A percentile compares a stretch with the other conserved stretches of the same genome.
These are phyloP conservation scores for Aelia acuminata DNA, from an alignment of 2,888 invertebrate species.

Conservation along the genomic window DNA sequence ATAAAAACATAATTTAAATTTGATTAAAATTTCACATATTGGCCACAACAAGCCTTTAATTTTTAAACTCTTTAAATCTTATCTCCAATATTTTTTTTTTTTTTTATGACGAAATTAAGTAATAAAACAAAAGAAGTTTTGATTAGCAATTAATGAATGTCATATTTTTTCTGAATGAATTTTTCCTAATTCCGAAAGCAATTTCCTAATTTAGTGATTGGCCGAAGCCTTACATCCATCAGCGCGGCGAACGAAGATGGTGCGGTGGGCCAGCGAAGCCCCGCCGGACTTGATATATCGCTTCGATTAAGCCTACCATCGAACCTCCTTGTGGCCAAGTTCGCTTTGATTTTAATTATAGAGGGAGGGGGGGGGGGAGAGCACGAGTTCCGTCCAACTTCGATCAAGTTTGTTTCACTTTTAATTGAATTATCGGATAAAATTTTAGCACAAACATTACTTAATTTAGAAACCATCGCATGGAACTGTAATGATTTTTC, in stretches of 20 bases:
- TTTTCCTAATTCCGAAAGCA: neutral
- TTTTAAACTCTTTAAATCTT: no score
- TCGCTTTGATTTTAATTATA: slow-evolving; percentile 6
- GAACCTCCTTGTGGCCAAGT: neutral
- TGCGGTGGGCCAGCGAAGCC: neutral
- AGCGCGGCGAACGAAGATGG: neutral
- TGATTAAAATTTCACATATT: no score
- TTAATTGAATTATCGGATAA: slow-evolving; percentile 11
- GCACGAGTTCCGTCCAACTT: neutral
- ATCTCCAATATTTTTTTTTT: no score
- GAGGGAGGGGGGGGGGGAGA: neutral
- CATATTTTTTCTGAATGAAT: neutral
- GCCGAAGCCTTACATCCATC: neutral
- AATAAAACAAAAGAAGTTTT: no score
- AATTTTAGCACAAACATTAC: neutral
- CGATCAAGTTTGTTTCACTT: slow-evolving; percentile 11
- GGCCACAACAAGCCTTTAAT: no score
- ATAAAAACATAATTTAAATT: no score
- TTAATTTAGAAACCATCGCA: neutral
- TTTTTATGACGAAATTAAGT: no score
- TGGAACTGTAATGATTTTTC: neutral
- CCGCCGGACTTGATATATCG: neutral
- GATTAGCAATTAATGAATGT: neutral
- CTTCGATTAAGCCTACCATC: neutral
- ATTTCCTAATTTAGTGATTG: neutral